Conservation (phyloP, 2,888 invertebrate genomes). For the Diarsia dahlii region DNA sequence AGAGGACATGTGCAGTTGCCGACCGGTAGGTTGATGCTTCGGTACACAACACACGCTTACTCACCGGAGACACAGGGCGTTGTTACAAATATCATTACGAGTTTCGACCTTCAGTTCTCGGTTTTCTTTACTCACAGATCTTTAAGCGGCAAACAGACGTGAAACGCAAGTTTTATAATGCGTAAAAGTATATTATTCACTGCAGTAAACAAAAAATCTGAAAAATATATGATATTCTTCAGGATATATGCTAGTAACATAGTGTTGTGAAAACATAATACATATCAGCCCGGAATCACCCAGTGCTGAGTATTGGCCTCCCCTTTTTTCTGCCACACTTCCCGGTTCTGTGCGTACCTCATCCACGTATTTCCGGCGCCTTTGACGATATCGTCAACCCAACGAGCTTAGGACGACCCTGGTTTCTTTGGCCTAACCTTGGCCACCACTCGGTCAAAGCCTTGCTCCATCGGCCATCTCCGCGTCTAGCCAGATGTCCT, state of each 20-base stretch:
- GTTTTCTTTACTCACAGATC: background rate
- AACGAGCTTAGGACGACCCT: no score
- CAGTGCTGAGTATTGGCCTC: no score
- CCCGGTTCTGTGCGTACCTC: no score
- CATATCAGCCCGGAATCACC: no score
- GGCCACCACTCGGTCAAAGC: no score
- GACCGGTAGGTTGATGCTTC: conserved; percentile 90
- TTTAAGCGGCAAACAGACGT: background rate
- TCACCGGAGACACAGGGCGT: background rate
- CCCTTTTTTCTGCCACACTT: no score
- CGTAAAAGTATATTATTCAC: background rate
- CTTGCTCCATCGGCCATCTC: no score
- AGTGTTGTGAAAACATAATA: background rate
- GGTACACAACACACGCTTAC: background rate
- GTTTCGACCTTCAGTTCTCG: background rate
- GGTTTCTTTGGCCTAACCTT: no score
- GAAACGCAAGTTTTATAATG: background rate
- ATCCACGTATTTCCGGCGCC: no score
- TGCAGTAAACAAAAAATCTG: background rate
- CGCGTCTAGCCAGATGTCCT: no score
- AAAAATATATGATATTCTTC: background rate
- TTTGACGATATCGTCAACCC: no score
- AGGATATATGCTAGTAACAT: background rate
- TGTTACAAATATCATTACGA: background rate
- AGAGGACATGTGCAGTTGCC: conserved; percentile 98